A percentile compares a stretch with the other conserved stretches of the same genome.
These are phyloP conservation scores for Sebastolobus altivelis DNA, from an alignment of 2,797 vertebrate genomes.

Conservation along the genomic window DNA sequence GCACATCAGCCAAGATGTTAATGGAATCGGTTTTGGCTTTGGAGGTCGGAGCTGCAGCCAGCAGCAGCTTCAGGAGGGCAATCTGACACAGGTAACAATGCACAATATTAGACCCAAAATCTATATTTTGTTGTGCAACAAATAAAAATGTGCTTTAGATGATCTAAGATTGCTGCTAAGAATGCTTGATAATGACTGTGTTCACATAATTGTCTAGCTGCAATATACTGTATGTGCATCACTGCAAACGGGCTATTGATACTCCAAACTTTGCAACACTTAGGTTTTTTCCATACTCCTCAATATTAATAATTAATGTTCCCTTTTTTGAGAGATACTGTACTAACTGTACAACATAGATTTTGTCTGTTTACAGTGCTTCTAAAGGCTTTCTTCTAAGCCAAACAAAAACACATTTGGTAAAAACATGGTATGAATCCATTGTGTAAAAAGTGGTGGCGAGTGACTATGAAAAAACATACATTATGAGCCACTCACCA, in stretches of 20 bases:
- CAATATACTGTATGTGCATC: neutral
- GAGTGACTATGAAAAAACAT: neutral
- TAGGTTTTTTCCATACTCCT: neutral
- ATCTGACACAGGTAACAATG: conserved; percentile 82
- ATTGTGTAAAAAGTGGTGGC: neutral
- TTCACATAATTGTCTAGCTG: neutral
- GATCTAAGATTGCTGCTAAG: neutral
- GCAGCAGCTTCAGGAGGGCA: conserved; percentile 93
- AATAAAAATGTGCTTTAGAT: neutral
- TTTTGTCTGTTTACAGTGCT: neutral
- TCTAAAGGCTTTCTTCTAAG: neutral
- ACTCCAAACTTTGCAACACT: neutral
- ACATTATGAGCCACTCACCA: conserved; percentile 86
- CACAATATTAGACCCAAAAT: neutral
- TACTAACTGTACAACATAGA: neutral
- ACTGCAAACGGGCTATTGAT: neutral
- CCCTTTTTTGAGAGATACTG: neutral
- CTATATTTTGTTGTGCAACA: neutral
- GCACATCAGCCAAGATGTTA: conserved; percentile 96
- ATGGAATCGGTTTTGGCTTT: conserved; percentile 99
- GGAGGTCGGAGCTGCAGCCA: conserved; percentile 97
- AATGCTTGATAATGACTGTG: neutral
- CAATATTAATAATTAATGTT: too few relatives aligned
- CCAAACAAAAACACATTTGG: neutral
- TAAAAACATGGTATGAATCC: neutral